Evolutionary conservation across 1,140 invertebrate genomes (phyloP), one percentile per base, ranked within the genome.

Genomic region (Drepana arcuata): DNA sequence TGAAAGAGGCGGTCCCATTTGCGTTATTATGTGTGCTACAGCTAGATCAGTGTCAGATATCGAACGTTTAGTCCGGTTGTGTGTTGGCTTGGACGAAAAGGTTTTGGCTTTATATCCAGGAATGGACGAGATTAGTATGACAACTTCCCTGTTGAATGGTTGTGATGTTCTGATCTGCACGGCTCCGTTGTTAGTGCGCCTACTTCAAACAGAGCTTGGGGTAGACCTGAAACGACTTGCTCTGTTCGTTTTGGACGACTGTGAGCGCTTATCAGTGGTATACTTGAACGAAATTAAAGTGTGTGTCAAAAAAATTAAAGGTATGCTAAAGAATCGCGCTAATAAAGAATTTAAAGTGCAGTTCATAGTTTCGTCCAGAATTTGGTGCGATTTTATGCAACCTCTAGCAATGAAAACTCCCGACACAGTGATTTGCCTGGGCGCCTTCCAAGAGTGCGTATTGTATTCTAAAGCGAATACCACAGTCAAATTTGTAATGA

Each of bases 361-460:
- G 24, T 69, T 62, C 39, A 24, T 82, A 1, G 32, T 71, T 9
- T 62, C 70, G 0, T 80, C 77, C 0, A 50, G 69, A 7, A 38
- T 63, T 16, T 84, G 80, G 80, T 73, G 62, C 25, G 49, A 66
- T 37, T 66, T 72, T 21, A 66, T 84, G 55, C 57, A 57, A 12
- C 47, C 66, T 3, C 33, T 84, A 1, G 74, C 69, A 3, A 67
- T 39, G 14, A 64, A 61, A 42, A 65, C 68, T 0, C 63, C 74
- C 1, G 57, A 81, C 40, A 58, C 77, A 0, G 66, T 80, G 1
- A 35, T 84, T 0, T 71, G 68, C 18, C 73, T 84, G 11, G 59
- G 71, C 2, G 64, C 80, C 1, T 73, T 74, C 15, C 67, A 79
- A 48, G 80, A 84, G 45, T 74, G 72, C 33, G 69, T 80, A 0